These are phyloP conservation scores for Tetragnatha montana DNA, from an alignment of 2,888 invertebrate genomes.

Conservation along the genomic window DNA sequence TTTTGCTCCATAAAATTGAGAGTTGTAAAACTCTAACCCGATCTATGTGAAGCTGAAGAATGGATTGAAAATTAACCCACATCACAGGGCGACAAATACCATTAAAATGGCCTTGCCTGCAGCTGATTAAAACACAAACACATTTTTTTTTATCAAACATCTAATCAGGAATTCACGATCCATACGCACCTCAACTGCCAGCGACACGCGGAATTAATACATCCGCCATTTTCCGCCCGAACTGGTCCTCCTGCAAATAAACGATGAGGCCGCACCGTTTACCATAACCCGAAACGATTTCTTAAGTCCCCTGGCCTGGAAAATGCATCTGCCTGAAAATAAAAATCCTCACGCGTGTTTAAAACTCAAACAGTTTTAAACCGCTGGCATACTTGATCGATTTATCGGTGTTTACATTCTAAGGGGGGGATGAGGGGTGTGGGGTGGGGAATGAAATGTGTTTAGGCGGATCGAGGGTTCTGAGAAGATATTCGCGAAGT, in stretches of 20 bases:
- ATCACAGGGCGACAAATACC: too few relatives aligned
- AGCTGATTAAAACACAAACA: too few relatives aligned
- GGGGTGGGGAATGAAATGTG: conserved; percentile 7
- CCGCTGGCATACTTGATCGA: conserved; percentile 28
- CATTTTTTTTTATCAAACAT: too few relatives aligned
- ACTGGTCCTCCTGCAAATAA: conserved; percentile 11
- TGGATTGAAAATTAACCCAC: too few relatives aligned
- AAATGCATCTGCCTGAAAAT: conserved; percentile 40
- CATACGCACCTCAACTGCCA: conserved; percentile 18
- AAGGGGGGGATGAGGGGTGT: not conserved
- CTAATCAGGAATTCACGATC: conserved; percentile 9
- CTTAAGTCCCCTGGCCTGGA: conserved; percentile 22
- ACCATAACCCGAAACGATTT: conserved; percentile 26
- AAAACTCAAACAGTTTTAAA: conserved; percentile 43
- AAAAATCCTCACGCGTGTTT: conserved; percentile 48
- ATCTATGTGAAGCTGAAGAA: too few relatives aligned
- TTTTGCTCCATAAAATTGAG: too few relatives aligned
- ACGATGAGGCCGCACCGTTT: conserved; percentile 37
- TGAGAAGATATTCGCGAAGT: not conserved
- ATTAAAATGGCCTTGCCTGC: too few relatives aligned
- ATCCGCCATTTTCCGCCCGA: conserved; percentile 20
- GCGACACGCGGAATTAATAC: conserved; percentile 23
- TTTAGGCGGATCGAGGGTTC: not conserved
- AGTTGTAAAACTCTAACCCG: too few relatives aligned
- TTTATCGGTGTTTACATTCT: conserved; percentile 22